These are phyloP conservation scores for Pomacea canaliculata DNA, from an alignment of 2,888 invertebrate species.

Conservation along the genomic window DNA sequence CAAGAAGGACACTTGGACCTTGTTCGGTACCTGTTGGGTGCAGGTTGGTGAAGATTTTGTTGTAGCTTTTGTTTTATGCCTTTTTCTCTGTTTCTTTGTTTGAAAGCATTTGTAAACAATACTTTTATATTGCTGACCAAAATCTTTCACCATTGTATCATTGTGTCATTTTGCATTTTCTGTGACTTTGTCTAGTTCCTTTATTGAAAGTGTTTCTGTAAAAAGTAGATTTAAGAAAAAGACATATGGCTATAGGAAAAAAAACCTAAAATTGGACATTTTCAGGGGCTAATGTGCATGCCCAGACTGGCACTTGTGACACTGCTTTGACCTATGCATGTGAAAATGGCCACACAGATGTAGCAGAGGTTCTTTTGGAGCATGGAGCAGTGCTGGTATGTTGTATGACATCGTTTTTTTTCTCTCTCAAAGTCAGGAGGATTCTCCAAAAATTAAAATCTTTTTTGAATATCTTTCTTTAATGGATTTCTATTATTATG, in stretches of 20 bases:
- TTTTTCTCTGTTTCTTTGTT: not conserved
- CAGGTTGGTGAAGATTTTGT: conserved; percentile 35
- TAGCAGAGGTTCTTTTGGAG: conserved; percentile 90
- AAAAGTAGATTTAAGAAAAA: too few relatives aligned
- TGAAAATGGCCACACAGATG: conserved; percentile 98
- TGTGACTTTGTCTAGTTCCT: too few relatives aligned
- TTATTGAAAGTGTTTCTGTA: too few relatives aligned
- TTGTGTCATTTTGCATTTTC: too few relatives aligned
- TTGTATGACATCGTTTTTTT: conserved; percentile 3
- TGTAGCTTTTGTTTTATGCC: not conserved
- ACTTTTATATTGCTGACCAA: too few relatives aligned
- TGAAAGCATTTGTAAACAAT: not conserved
- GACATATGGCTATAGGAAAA: too few relatives aligned
- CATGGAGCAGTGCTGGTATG: conserved; percentile 87
- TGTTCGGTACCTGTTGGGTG: conserved; percentile 74
- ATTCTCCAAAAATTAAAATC: not conserved
- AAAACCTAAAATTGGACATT: conserved; percentile 2
- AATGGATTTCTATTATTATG: too few relatives aligned
- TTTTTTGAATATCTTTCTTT: too few relatives aligned
- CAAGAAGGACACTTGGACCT: conserved; percentile 97
- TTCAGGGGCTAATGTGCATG: conserved; percentile 86
- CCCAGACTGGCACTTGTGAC: conserved; percentile 94
- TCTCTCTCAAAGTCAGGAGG: not conserved
- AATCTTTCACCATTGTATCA: too few relatives aligned
- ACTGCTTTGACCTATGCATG: conserved; percentile 97